phyloP scores from a whole-genome alignment of 1,140 invertebrate species.

The Platyscapa corneri region DNA sequence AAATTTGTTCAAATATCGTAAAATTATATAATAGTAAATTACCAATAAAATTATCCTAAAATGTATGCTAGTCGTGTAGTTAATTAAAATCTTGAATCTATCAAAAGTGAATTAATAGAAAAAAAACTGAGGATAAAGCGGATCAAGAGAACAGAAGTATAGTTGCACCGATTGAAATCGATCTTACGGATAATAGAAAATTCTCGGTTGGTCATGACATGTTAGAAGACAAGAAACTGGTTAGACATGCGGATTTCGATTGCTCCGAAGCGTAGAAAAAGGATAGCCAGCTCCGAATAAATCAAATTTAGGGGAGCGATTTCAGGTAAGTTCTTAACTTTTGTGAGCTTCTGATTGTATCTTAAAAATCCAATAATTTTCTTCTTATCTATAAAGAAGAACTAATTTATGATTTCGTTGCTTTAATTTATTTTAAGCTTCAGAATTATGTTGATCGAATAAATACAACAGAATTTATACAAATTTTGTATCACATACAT shows the following conservation, averaged over 20 bases:
- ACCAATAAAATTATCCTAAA: background rate
- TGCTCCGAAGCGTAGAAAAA: conserved; percentile 48
- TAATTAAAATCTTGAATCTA: conserved; percentile 28
- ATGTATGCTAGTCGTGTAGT: background rate
- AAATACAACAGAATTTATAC: too few species aligned
- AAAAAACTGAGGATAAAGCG: conserved; percentile 3
- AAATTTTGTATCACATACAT: too few species aligned
- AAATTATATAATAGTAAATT: background rate
- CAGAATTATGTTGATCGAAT: too few species aligned
- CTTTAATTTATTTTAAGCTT: too few species aligned
- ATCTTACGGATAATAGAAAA: conserved; percentile 53
- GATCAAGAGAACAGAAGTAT: background rate
- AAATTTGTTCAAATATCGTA: background rate
- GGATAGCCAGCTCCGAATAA: conserved; percentile 39
- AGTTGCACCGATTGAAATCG: conserved; percentile 42
- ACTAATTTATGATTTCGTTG: too few species aligned
- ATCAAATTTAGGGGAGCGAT: conserved; percentile 48
- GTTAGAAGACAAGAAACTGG: conserved; percentile 50
- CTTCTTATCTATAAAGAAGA: background rate
- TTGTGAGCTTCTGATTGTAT: conserved; percentile 19
- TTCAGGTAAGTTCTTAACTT: conserved; percentile 24
- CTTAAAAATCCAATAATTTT: background rate
- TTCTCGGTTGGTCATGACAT: conserved; percentile 47
- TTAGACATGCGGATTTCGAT: conserved; percentile 45
- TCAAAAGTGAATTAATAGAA: conserved; percentile 29